phyloP scores from a whole-genome alignment of 2,888 invertebrate species.

The Lissocephala sabroskyi region DNA sequence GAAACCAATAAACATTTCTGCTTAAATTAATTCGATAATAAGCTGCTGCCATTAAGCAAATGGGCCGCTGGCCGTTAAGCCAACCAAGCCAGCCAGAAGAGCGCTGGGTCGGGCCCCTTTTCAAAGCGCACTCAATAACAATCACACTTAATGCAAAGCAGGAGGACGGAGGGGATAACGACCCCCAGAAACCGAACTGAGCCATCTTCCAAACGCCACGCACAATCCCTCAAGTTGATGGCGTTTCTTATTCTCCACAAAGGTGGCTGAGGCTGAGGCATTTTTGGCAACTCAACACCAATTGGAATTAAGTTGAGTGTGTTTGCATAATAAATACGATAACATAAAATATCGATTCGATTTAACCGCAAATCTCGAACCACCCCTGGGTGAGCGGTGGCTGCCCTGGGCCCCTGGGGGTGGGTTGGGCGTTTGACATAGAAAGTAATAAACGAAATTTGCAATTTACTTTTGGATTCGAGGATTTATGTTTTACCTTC shows the following conservation, averaged over 20 bases:
- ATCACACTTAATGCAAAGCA: conserved; percentile 29
- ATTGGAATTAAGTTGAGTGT: conserved; percentile 50
- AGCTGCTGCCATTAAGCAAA: not conserved
- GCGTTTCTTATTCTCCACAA: conserved; percentile 31
- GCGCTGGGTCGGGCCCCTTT: not conserved
- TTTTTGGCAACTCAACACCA: conserved; percentile 44
- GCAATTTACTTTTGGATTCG: conserved; percentile 63
- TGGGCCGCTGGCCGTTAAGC: not conserved
- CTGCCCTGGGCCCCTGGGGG: not conserved
- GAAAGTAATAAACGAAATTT: conserved; percentile 62
- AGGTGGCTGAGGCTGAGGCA: conserved; percentile 12
- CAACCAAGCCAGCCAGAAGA: not conserved
- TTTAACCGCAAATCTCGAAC: conserved; percentile 51
- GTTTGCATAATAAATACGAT: conserved; percentile 66
- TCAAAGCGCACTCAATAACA: conserved; percentile 7
- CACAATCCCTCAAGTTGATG: conserved; percentile 39
- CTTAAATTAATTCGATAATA: not conserved
- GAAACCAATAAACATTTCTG: not conserved
- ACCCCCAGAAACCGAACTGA: conserved; percentile 17
- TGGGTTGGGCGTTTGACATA: conserved; percentile 27
- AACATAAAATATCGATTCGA: conserved; percentile 67
- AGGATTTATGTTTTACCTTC: conserved; percentile 67
- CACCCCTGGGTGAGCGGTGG: conserved; percentile 1
- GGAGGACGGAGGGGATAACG: conserved; percentile 6
- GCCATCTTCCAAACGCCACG: conserved; percentile 17